Evolutionary conservation across 2,797 vertebrate species (phyloP), one percentile per base, ranked within the genome.

Genomic region (Cyprinodon diabolis): DNA sequence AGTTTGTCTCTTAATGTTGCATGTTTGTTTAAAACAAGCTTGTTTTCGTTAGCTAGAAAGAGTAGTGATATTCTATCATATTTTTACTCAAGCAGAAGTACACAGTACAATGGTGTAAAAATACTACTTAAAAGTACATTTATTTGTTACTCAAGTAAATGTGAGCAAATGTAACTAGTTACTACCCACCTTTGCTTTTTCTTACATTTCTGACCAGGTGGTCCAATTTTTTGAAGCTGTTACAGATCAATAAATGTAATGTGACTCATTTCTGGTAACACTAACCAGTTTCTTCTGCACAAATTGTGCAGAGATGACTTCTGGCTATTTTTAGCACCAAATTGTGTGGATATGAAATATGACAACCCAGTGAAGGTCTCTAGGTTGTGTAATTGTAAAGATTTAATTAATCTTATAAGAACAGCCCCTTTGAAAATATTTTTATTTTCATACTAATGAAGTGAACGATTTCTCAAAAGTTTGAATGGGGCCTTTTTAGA

Each of bases 321-420:
- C 65, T 37, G 56, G 4, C 66, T 13, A 55, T 63, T 40, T 75
- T 80, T 43, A 66, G 52, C 70, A 49, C 69, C 47, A 43, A 23
- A 12, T 40, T n/a, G 9, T 52, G 65, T 21, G 69, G 58, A 58
- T 74, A 43, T 35, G 45, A 1, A 35, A 63, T 12, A 57, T 82
- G 76, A 74, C 2, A 30, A 55, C 37, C 4, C 49, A 43, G 60
- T 23, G 13, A 68, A 56, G 19, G 40, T 40, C 23, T 13, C 40
- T 66, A 55, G 23, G 19, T 47, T 45, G 37, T 69, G 52, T 80
- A 87, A 83, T 76, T 74, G 65, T 12, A 14, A 52, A 45, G 37
- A n/a, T 65, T 63, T 11, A 5, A n/a, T 63, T 63, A 30, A 30
- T 30, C 30, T 30, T 30, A 30, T 30, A 30, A 30, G 30, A 30